Evolutionary conservation across 2,888 invertebrate genomes (phyloP).

Genomic region (Acanthacorydalis orientalis): DNA sequence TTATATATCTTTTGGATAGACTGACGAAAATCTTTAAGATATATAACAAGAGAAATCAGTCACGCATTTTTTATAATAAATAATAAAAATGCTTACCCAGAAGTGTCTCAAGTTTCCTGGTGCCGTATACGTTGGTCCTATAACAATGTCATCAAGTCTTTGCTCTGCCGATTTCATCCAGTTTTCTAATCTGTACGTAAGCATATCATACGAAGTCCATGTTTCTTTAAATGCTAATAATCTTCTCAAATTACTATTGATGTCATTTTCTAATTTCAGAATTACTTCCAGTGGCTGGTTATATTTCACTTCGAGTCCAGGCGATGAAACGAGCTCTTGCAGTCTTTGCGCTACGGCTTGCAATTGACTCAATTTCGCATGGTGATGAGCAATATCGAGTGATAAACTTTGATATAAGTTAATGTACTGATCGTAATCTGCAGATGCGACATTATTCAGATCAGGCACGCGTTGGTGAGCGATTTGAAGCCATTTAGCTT

Average conservation of each 20-base stretch:
- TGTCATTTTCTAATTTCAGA: constrained; percentile 55
- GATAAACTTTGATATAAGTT: constrained; percentile 66
- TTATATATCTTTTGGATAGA: neutral
- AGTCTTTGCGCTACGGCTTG: constrained; percentile 54
- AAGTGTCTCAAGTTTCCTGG: constrained; percentile 63
- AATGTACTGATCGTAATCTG: constrained; percentile 71
- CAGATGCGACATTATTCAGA: constrained; percentile 60
- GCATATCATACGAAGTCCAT: constrained; percentile 57
- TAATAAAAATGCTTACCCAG: constrained; percentile 37
- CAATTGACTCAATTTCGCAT: constrained; percentile 58
- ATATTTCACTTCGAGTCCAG: constrained; percentile 57
- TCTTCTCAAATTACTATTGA: constrained; percentile 52
- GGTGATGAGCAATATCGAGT: constrained; percentile 63
- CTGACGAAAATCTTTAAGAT: neutral
- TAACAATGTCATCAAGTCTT: constrained; percentile 45
- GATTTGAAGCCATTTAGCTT: constrained; percentile 66
- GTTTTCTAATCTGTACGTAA: constrained; percentile 54
- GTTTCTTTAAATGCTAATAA: constrained; percentile 59
- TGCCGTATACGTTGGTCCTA: constrained; percentile 40
- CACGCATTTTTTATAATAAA: neutral
- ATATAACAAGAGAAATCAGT: neutral
- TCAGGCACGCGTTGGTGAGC: constrained; percentile 73
- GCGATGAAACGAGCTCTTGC: constrained; percentile 56
- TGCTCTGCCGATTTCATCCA: constrained; percentile 62
- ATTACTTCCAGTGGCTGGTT: constrained; percentile 55